Conservation (phyloP, 1,140 invertebrate genomes). For the Drosophila punjabiensis region DNA sequence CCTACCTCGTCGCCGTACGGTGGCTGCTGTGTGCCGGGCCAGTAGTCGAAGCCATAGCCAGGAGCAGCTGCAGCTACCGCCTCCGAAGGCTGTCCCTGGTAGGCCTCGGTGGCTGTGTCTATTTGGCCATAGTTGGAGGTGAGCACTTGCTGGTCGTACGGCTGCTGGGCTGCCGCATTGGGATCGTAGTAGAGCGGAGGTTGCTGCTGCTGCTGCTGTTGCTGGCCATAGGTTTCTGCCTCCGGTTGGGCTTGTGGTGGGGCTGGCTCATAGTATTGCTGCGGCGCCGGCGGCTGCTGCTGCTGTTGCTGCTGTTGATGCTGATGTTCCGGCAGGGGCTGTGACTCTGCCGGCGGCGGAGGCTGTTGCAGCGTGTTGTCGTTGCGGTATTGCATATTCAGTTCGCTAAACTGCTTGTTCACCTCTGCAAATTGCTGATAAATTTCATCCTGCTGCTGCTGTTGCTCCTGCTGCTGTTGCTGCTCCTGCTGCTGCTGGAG, state of each 20-base stretch:
- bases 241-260: constrained; percentile 24
- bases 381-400: constrained; percentile 78
- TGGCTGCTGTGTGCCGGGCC: constrained; percentile 58
- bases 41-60: constrained; percentile 62
- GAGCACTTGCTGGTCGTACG: constrained; percentile 37
- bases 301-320: background rate
- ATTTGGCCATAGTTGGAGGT: constrained; percentile 26
- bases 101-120: constrained; percentile 15
- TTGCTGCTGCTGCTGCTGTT: constrained; percentile 21
- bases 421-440: constrained; percentile 83
- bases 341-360: constrained; percentile 19
- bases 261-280: constrained; percentile 64
- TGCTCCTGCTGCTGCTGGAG: constrained; percentile 23
- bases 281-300: background rate
- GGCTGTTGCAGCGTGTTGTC: constrained; percentile 15
- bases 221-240: constrained; percentile 43
- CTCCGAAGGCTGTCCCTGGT: constrained; percentile 19
- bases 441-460: constrained; percentile 66
- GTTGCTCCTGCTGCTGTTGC: constrained; percentile 26
- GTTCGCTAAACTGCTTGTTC: constrained; percentile 79
- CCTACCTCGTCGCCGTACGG: constrained; percentile 74
- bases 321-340: constrained; percentile 24
- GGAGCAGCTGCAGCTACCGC: constrained; percentile 4
- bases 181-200: constrained; percentile 67
- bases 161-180: constrained; percentile 40